Conservation (phyloP, 2,113 vertebrate genomes). For the Aldabrachelys gigantea region DNA sequence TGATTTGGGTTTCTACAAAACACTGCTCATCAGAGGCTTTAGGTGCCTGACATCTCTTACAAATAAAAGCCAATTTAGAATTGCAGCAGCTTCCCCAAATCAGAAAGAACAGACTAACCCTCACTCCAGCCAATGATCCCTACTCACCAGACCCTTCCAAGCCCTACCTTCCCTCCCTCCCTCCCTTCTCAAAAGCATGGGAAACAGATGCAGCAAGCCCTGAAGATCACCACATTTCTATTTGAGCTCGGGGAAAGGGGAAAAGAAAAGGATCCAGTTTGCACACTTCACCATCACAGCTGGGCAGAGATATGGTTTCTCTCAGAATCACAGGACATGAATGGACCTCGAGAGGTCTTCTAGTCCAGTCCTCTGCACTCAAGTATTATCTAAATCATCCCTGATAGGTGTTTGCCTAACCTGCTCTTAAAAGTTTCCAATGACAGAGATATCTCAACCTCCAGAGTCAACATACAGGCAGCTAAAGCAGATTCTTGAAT, state of each 20-base stretch:
- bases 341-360: too few species aligned
- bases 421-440: too few species aligned
- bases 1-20: neutral
- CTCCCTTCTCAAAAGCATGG: neutral
- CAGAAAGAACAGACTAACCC: neutral
- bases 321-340: too few species aligned
- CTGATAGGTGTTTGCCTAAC: too few species aligned
- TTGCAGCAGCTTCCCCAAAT: neutral
- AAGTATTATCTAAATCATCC: too few species aligned
- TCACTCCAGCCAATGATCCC: neutral
- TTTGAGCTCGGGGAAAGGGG: neutral
- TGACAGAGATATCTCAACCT: neutral
- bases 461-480: neutral
- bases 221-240: neutral
- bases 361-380: too few species aligned
- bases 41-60: neutral
- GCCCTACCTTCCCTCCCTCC: too few species aligned
- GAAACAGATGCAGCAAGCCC: neutral
- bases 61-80: conserved; percentile 21
- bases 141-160: neutral
- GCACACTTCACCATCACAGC: neutral
- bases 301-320: neutral
- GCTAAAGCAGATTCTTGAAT: too few species aligned
- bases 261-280: neutral
- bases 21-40: neutral